Conservation (phyloP, 2,113 vertebrate species). For the Crypturellus undulatus region DNA sequence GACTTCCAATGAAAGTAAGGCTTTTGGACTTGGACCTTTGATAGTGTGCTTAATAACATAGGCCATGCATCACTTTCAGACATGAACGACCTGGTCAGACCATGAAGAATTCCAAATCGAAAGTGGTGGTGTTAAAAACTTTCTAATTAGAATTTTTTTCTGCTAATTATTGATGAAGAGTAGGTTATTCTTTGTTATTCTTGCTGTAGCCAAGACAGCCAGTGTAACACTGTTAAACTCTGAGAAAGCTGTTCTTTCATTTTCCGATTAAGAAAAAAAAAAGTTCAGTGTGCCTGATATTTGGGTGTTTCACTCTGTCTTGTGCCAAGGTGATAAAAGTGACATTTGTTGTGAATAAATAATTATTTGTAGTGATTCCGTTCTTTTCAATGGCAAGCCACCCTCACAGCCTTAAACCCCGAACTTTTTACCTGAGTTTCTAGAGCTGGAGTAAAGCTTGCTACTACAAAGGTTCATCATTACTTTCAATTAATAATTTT, state of each 20-base stretch:
- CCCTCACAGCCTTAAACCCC: background rate
- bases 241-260: background rate
- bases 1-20: background rate
- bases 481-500: constrained; percentile 46
- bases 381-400: background rate
- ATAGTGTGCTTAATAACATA: background rate
- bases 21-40: background rate
- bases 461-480: constrained; percentile 36
- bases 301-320: background rate
- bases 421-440: background rate
- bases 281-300: background rate
- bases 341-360: background rate
- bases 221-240: background rate
- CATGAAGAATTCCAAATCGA: background rate
- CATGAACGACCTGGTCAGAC: background rate
- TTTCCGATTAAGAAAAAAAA: background rate
- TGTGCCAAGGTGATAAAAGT: background rate
- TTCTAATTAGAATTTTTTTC: background rate
- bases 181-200: background rate
- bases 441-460: constrained; percentile 16
- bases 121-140: background rate
- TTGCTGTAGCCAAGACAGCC: background rate
- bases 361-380: background rate
- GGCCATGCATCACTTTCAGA: background rate
- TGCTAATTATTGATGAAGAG: background rate